Base-by-base conservation (phyloP, 1,140 invertebrate species). In the Ceratina japonica region DNA sequence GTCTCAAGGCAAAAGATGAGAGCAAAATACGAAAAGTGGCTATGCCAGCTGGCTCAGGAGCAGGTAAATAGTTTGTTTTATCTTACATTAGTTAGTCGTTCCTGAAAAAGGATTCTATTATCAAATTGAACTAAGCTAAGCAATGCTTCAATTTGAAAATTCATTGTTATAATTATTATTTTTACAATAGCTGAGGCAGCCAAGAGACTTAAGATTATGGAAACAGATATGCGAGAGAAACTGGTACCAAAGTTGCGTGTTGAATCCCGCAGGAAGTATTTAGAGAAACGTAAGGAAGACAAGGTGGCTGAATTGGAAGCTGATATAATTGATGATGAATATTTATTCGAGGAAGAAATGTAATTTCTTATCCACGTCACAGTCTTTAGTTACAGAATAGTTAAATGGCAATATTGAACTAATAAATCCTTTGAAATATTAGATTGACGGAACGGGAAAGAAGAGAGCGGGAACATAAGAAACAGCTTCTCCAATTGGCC, bases 251-350 rank as follows among this genome's bases (percentile, higher is more conserved):
- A 97, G 86, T 89, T 99, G 13, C 93, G 99, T 65, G 93, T 98
- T 22, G 96, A 99, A 90, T 99, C 98, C 0, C 94, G 99, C 51
- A 93, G 98, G 70, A 96, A 98, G 89, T 99, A 99, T 93, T 94
- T 99, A 77, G 96, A 97, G 83, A 99, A 99, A 92, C 94, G 99
- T 69, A 98, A 99, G 93, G 96, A 97, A 71, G 98, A 99, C 87
- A 99, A 99, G 94, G 94, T 99, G 56, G 94, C 96, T n/a, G 98
- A 99, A 91, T 92, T 99, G 54, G 98, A 99, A 93, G 96, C 95
- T 24, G 98, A 98, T 89, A 97, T 99, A 71, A 90, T 95, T n/a
- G 99, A 99, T 92, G 98, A 99, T 93, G 97, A 99, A 92, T 98
- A 97, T 91, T 93, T 99, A 1, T 99, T 99, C 92, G 95, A 96